Percentiles rank a stretch among this genome's conserved stretches.
phyloP scores from a whole-genome alignment of 1,140 invertebrate species.

The Papilio machaon region DNA sequence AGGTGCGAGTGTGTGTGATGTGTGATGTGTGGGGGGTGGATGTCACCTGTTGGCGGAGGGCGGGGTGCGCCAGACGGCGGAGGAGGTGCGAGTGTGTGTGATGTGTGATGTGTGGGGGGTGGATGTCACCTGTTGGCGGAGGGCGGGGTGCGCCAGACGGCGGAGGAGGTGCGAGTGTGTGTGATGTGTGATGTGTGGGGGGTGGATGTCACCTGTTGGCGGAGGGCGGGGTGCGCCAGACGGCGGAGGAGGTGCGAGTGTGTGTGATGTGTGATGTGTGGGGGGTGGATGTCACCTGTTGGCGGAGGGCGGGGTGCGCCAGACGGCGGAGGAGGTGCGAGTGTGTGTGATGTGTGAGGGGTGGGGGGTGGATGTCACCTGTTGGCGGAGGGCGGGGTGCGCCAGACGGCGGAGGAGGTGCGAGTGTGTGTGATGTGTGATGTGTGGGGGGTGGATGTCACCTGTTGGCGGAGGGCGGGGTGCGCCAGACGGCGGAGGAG shows the following conservation, averaged over 20 bases:
- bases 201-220: constrained; percentile 33
- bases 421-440: constrained; percentile 52
- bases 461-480: constrained; percentile 78
- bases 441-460: constrained; percentile 25
- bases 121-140: constrained; percentile 32
- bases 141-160: constrained; percentile 87
- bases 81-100: constrained; percentile 83
- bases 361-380: constrained; percentile 33
- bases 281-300: constrained; percentile 34
- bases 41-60: constrained; percentile 61
- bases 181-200: neutral
- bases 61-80: constrained; percentile 87
- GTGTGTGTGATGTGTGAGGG: neutral
- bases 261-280: neutral
- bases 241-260: constrained; percentile 85
- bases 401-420: constrained; percentile 88
- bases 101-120: neutral
- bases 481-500: constrained; percentile 87
- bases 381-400: constrained; percentile 82
- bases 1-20: constrained; percentile 79
- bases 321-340: constrained; percentile 87
- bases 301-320: constrained; percentile 84
- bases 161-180: constrained; percentile 84
- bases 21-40: neutral
- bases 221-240: constrained; percentile 86